A percentile compares a stretch with the other conserved stretches of the same genome.
Evolutionary conservation across 2,797 vertebrate genomes (phyloP).

Genomic region (Myotis vivesi): DNA sequence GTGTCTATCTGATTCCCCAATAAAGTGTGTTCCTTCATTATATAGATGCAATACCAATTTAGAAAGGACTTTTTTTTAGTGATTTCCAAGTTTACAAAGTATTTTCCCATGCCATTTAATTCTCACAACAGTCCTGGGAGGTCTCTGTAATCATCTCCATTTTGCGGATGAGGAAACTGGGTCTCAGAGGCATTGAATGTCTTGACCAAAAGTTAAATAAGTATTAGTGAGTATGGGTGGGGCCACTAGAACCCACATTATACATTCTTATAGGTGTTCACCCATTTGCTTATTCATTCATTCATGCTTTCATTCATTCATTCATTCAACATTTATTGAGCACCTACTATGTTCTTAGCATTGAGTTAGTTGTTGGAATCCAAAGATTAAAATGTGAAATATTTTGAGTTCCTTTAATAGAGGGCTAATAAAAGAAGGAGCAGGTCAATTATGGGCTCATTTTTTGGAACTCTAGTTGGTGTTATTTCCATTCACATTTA

Average conservation of each 20-base stretch:
- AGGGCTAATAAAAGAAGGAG: neutral
- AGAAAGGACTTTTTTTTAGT: neutral
- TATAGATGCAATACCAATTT: neutral
- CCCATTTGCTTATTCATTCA: neutral
- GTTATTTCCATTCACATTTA: constrained; percentile 10
- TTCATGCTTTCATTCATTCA: neutral
- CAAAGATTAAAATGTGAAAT: neutral
- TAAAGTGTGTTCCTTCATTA: rapidly evolving
- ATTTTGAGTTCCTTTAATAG: neutral
- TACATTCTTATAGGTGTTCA: rapidly evolving
- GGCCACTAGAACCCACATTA: neutral
- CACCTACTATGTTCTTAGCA: neutral
- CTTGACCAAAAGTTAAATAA: neutral
- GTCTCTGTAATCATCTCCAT: neutral
- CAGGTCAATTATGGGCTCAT: neutral
- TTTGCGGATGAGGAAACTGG: neutral
- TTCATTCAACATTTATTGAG: neutral
- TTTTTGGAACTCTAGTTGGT: neutral
- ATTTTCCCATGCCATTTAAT: neutral
- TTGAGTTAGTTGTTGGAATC: neutral
- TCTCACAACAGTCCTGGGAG: neutral
- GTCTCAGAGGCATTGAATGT: neutral
- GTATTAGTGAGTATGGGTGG: neutral
- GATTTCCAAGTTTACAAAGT: neutral
- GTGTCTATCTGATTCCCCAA: neutral